A percentile compares a stretch with the other conserved stretches of the same genome.
Evolutionary conservation across 2,113 vertebrate species (phyloP).

Genomic region (Phyllostomus discolor): DNA sequence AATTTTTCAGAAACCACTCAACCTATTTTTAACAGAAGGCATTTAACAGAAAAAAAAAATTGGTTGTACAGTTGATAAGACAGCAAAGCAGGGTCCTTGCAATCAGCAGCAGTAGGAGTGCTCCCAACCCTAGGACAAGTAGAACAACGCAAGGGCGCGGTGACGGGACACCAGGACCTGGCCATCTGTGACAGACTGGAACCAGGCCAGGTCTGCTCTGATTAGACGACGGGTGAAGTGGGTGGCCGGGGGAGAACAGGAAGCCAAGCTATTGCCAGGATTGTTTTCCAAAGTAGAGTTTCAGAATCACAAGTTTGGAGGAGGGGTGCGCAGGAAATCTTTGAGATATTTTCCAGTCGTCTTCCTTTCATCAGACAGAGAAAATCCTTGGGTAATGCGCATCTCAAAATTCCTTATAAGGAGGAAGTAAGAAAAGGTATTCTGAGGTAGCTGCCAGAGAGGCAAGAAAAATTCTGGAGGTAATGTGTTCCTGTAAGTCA

Average conservation of each 20-base stretch:
- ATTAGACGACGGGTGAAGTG: not conserved
- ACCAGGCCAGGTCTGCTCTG: not conserved
- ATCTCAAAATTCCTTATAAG: not conserved
- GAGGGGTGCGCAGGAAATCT: rapidly evolving
- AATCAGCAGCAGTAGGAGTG: not conserved
- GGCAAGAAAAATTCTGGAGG: not conserved
- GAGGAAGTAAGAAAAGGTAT: not conserved
- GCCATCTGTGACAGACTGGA: not conserved
- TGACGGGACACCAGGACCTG: not conserved
- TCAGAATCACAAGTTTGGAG: not conserved
- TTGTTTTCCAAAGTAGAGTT: not conserved
- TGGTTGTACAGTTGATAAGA: not conserved
- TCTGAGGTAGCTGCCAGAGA: not conserved
- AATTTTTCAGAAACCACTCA: not conserved
- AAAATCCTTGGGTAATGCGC: not conserved
- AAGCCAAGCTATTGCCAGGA: not conserved
- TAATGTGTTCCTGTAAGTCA: not conserved
- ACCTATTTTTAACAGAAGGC: not conserved
- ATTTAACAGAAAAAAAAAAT: not conserved
- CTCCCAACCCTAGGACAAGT: not conserved
- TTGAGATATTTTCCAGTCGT: not conserved
- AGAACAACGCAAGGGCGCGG: not conserved
- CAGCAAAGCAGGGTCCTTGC: not conserved
- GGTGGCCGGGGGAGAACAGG: not conserved
- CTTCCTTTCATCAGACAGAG: not conserved